Evolutionary conservation across 2,888 invertebrate species (phyloP).

Genomic region (Oeneis ivallda): DNA sequence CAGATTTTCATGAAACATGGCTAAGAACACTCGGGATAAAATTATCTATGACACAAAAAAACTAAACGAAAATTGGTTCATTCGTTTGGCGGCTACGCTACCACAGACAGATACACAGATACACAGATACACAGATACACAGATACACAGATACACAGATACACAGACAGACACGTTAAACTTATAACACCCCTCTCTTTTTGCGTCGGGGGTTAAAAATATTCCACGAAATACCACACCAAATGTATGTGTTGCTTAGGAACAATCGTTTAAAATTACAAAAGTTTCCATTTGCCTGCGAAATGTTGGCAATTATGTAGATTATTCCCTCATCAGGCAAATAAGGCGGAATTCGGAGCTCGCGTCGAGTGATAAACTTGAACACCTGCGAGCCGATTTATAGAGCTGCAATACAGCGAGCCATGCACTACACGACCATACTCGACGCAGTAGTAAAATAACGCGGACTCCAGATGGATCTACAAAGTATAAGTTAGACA

Average conservation of each 20-base stretch:
- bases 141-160: no score
- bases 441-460: not conserved
- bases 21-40: no score
- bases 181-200: no score
- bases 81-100: no score
- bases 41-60: no score
- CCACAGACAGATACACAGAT: no score
- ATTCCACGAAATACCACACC: not conserved
- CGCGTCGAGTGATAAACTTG: conserved; percentile 48
- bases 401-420: conserved; percentile 42
- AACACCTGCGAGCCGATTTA: conserved; percentile 56
- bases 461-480: not conserved
- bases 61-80: no score
- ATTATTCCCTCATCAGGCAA: conserved; percentile 40
- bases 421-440: conserved; percentile 37
- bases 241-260: conserved; percentile 11
- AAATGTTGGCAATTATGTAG: conserved; percentile 35
- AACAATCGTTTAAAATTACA: conserved; percentile 19
- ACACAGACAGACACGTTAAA: no score
- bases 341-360: conserved; percentile 37
- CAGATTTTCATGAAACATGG: no score
- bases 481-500: conserved; percentile 20
- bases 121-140: no score
- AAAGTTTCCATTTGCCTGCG: conserved; percentile 11
- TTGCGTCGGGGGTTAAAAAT: no score